Conservation (phyloP, 2,797 vertebrate species). For the Anabacerthia variegaticeps region DNA sequence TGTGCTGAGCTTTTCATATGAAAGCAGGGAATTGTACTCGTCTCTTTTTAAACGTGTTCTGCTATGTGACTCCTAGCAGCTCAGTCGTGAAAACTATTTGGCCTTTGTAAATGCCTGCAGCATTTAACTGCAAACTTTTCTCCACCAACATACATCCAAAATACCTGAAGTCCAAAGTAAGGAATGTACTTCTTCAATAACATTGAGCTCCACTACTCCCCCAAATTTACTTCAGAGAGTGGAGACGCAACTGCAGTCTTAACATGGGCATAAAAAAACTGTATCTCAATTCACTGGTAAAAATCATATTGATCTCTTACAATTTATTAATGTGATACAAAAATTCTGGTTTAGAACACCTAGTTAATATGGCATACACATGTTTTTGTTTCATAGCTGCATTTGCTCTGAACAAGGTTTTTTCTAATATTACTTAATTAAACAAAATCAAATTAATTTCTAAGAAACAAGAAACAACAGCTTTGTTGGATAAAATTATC, state of each 20-base stretch:
- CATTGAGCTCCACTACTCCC: neutral
- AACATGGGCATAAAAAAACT: neutral
- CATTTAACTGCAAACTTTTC: neutral
- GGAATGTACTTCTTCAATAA: neutral
- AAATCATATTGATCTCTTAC: neutral
- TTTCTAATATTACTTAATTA: conserved; percentile 64
- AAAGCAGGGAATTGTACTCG: conserved; percentile 26
- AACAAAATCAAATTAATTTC: conserved; percentile 72
- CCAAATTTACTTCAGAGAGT: neutral
- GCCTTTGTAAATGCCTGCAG: conserved; percentile 24
- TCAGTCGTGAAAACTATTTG: conserved; percentile 10
- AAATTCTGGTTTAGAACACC: neutral
- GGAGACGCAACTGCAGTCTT: neutral
- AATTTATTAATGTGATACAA: neutral
- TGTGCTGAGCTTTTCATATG: conserved; percentile 23
- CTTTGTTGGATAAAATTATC: conserved; percentile 73
- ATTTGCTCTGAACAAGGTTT: conserved; percentile 55
- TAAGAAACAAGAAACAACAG: conserved; percentile 68
- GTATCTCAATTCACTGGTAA: neutral
- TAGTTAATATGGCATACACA: neutral
- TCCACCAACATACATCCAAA: neutral
- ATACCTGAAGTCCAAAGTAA: neutral
- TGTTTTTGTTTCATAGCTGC: conserved; percentile 28
- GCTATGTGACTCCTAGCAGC: neutral
- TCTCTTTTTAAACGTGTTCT: conserved; percentile 14